These are phyloP conservation scores for Ianthella basta DNA, from an alignment of 37 sponge, comb jelly and placozoan genomes.

Conservation along the genomic window DNA sequence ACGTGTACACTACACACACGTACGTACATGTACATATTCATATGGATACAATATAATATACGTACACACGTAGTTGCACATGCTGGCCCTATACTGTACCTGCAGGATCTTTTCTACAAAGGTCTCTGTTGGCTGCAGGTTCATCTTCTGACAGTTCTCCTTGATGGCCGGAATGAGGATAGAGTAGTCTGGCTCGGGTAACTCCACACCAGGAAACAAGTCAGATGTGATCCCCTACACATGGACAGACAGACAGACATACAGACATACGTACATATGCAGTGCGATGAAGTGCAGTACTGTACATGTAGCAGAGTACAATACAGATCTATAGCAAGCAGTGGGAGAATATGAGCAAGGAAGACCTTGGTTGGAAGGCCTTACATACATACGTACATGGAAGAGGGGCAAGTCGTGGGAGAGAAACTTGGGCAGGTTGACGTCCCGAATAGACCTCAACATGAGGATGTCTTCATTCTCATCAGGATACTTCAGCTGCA, in stretches of 20 bases:
- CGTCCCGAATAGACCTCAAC: constrained; percentile 95
- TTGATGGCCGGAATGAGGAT: constrained; percentile 77
- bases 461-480: constrained; percentile 96
- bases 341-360: neutral
- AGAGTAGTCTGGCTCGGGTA: constrained; percentile 96
- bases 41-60: no score
- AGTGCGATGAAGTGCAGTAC: neutral
- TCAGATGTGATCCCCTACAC: constrained; percentile 92
- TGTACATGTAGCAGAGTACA: neutral
- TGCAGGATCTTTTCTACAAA: constrained; percentile 86
- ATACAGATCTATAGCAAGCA: no score
- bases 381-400: constrained; percentile 41
- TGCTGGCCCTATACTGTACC: constrained; percentile 23
- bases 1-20: neutral
- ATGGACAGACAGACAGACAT: neutral
- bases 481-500: constrained; percentile 94
- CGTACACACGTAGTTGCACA: no score
- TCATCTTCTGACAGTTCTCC: constrained; percentile 84
- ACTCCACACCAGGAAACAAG: constrained; percentile 93
- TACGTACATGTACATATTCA: neutral
- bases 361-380: neutral
- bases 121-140: constrained; percentile 87
- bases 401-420: constrained; percentile 96
- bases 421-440: constrained; percentile 96
- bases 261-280: constrained; percentile 8